Evolutionary conservation across 1,140 invertebrate genomes (phyloP).

Genomic region (Ceratina japonica): DNA sequence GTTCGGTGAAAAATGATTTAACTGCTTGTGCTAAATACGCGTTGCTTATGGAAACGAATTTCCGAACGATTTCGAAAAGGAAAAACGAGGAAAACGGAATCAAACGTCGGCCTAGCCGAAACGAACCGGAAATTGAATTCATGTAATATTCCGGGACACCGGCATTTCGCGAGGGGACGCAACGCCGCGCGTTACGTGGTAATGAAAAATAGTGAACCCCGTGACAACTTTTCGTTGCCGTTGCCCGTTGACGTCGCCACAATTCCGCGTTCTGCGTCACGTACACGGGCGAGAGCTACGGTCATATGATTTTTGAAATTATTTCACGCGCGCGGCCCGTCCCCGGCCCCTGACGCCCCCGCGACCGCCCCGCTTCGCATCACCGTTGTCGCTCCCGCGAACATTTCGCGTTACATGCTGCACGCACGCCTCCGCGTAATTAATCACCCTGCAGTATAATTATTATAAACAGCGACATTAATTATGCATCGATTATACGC

Average conservation of each 20-base stretch:
- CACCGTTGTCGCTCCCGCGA: background rate
- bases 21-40: too few species aligned
- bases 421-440: conserved; percentile 6
- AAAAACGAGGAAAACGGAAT: too few species aligned
- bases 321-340: conserved; percentile 32
- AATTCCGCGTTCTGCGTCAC: background rate
- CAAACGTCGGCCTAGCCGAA: background rate
- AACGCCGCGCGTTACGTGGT: background rate
- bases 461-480: conserved; percentile 35
- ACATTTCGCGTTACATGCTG: background rate
- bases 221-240: conserved; percentile 10
- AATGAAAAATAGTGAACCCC: conserved; percentile 42
- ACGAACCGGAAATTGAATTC: conserved; percentile 10
- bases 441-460: conserved; percentile 19
- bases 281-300: background rate
- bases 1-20: too few species aligned
- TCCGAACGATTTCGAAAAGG: background rate
- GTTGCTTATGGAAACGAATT: background rate
- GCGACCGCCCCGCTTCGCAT: background rate
- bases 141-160: conserved; percentile 6
- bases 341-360: background rate
- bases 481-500: background rate
- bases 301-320: conserved; percentile 43
- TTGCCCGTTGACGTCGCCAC: background rate
- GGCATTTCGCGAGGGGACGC: conserved; percentile 1